Base-by-base conservation (phyloP, 2,888 invertebrate genomes). In the Drosophila kanekoi region DNA sequence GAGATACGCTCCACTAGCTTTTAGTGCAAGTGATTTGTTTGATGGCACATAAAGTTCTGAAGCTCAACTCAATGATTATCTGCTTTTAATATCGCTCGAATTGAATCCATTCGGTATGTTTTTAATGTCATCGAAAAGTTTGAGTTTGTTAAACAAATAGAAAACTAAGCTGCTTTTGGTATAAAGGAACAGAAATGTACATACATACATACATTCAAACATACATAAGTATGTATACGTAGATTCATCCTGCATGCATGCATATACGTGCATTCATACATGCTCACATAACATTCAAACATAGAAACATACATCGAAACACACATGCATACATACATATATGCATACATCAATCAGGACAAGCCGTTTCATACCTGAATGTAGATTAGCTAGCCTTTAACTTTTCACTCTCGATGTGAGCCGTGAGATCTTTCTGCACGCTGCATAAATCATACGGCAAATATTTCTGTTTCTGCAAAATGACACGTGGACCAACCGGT, bases 1-100 rank as follows among this genome's bases (percentile, higher is more conserved):
- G 60, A 81, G 77, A 48, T 53, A 52, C 79, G 65, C 77, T 74
- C 64, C 65, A 53, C 18, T 66, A 49, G 77, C 52, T 32, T 67
- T 78, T 52, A 82, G 70, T 77, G 70, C 59, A 38, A 54, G 66
- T 72, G 66, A 79, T 79, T 74, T 67, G 56, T 63, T 65, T 60
- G 72, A 79, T 74, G 66, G 65, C 59, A 14, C 72, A 67, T 75
- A 38, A 75, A 73, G n/a, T 35, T 49, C 28, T 56, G n/a, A 48
- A 48, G 61, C 49, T 47, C 35, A 53, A 53, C 47, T 14, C 44
- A 67, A 61, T 61, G 65, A 23, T 62, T 53, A 63, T 45, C 56
- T 20, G 16, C 33, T n/a, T 38, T 48, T 45, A 35, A 16, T 52
- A 14, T 16, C 16, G 45, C 16, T 28, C 28, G 51, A 59, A 58